These are phyloP conservation scores for Drosophila dunni DNA, from an alignment of 1,140 invertebrate genomes.

Conservation along the genomic window DNA sequence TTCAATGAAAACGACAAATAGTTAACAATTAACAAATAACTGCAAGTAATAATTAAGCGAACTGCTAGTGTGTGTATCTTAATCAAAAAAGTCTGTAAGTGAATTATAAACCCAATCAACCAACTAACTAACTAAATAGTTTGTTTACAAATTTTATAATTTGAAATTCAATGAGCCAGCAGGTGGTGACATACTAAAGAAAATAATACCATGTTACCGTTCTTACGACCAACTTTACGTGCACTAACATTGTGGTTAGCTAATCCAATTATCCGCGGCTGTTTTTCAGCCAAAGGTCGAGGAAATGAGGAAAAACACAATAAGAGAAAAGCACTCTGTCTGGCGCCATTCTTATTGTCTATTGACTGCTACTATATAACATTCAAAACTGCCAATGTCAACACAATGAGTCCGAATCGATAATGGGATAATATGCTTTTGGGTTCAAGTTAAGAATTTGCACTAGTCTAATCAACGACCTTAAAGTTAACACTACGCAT, in stretches of 20 bases:
- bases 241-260: slow-evolving; percentile 46
- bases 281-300: slow-evolving; percentile 64
- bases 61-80: slow-evolving; percentile 81
- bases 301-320: slow-evolving; percentile 36
- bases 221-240: slow-evolving; percentile 15
- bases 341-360: slow-evolving; percentile 52
- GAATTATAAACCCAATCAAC: slow-evolving; percentile 55
- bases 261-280: slow-evolving; percentile 69
- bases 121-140: slow-evolving; percentile 37
- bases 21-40: slow-evolving; percentile 50
- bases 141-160: slow-evolving; percentile 8
- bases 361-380: slow-evolving; percentile 45
- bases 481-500: neutral
- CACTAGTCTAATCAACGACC: neutral
- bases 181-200: slow-evolving; percentile 51
- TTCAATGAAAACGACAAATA: slow-evolving; percentile 68
- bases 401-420: slow-evolving; percentile 54
- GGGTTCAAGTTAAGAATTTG: neutral
- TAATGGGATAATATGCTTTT: slow-evolving; percentile 30
- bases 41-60: slow-evolving; percentile 46
- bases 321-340: slow-evolving; percentile 6
- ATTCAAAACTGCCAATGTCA: slow-evolving; percentile 73
- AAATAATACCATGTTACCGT: slow-evolving; percentile 43
- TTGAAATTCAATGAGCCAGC: slow-evolving; percentile 56
- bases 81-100: slow-evolving; percentile 81